Conservation (phyloP, 2,888 invertebrate genomes). For the Napeogenes inachia region DNA sequence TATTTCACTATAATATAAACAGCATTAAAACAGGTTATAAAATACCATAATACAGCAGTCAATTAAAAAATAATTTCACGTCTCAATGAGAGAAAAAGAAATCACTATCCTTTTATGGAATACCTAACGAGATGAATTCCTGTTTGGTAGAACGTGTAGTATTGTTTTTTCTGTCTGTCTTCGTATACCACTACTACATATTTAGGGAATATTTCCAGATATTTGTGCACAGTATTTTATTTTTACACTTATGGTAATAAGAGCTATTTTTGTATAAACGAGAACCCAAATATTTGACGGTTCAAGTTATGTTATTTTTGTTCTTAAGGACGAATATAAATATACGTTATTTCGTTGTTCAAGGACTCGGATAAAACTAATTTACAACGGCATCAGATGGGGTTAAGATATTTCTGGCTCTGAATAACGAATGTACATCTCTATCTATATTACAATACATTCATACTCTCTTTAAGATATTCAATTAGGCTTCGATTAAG, state of each 20-base stretch:
- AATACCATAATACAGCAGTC: conserved; percentile 33
- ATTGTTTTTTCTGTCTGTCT: conserved; percentile 47
- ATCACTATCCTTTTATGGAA: conserved; percentile 53
- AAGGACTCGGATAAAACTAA: conserved; percentile 38
- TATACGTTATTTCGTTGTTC: conserved; percentile 46
- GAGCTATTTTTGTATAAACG: conserved; percentile 16
- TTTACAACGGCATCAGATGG: conserved; percentile 48
- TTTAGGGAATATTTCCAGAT: conserved; percentile 30
- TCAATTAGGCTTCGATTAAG: conserved; percentile 47
- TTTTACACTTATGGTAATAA: conserved; percentile 22
- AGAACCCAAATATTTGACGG: conserved; percentile 21
- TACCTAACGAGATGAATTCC: conserved; percentile 58
- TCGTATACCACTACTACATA: conserved; percentile 32
- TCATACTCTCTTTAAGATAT: conserved; percentile 43
- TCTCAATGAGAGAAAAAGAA: conserved; percentile 42
- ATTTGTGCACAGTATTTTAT: conserved; percentile 16
- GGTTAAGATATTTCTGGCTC: conserved; percentile 49
- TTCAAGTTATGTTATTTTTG: conserved; percentile 42
- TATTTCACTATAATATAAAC: conserved; percentile 20
- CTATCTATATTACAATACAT: conserved; percentile 41
- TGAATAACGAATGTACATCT: conserved; percentile 45
- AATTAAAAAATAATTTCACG: conserved; percentile 48
- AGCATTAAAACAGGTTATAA: conserved; percentile 27
- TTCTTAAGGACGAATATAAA: conserved; percentile 37
- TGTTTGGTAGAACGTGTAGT: conserved; percentile 46